Evolutionary conservation across 1,140 invertebrate genomes (phyloP), one percentile per base, ranked within the genome.

Genomic region (Wasmannia auropunctata): DNA sequence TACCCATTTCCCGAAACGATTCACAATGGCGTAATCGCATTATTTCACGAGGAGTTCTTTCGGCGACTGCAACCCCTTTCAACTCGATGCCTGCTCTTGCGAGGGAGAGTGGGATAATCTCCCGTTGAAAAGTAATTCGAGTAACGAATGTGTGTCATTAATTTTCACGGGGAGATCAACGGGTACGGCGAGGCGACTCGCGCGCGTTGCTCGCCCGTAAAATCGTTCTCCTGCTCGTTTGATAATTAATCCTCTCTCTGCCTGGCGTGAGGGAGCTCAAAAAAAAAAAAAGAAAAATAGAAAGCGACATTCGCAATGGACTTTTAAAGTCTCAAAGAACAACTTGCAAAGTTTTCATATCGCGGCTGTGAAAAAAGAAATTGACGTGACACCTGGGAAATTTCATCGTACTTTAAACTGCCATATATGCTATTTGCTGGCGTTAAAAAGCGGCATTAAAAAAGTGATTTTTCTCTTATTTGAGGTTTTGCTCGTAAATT

Each of bases 11-110:
- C 79, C 69, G 43, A 74, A 86, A 74, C 80, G 25, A 83, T 74
- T 56, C 70, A 67, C 63, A 51, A 46, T 37, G 54, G 16, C 62
- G 25, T 84, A 86, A 86, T 83, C 79, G 56, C 49, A 56, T 86
- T 86, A 65, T 72, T 74, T 83, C 46, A 49, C 34, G 11, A 80
- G 22, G 25, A 43, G 19, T 56, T 86, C 46, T 83, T 83, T 72
- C 67, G 79, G 37, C n/a, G 19, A 31, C 22, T 72, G 67, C n/a
- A 37, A 83, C 22, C 37, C 74, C 19, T 83, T 72, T 83, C 51
- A 25, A 58, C n/a, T 37, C 37, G 51, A 34, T 74, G n/a, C n/a
- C n/a, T n/a, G n/a, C 34, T 19, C 65, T 69, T 31, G 60, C 14
- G 40, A 65, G 25, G 19, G 10, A 54, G 49, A 54, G 49, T 69